Evolutionary conservation across 1,140 invertebrate species (phyloP), one percentile per base, ranked within the genome.

Genomic region (Anoplophora glabripennis): DNA sequence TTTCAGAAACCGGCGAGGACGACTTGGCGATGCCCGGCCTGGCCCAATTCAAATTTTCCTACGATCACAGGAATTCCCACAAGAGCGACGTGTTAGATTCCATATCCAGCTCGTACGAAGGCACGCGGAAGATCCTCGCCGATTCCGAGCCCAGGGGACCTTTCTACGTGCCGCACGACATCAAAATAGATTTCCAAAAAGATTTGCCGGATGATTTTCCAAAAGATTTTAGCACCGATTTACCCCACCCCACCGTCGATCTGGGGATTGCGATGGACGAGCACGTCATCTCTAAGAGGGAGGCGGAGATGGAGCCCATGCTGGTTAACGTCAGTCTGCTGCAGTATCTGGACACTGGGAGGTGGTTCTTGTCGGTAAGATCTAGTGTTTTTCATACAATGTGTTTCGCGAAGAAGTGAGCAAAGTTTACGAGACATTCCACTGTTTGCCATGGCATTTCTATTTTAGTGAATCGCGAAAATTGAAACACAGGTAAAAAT

Each of bases 281-380:
- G 9, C 82, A 84, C 63, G 81, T 81, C 52, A 81, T 84, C 66
- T 76, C 75, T 37, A 84, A 82, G 68, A 71, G 83, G 66, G 83
- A 76, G 48, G 81, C 75, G 36, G 60, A 81, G 53, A 76, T 81
- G 60, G 84, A 86, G 40, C 81, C 86, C 58, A 87, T 88, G 83
- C 81, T 86, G 74, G 88, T 90, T 17, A 92, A 92, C 74, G 89
- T 93, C 10, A 91, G 88, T 52, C 80, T 94, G 54, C 78, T 93
- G 41, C 89, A 95, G 72, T 93, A 93, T 75, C 78, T 98, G 59
- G 93, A 96, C 72, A 89, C 89, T 10, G 96, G 96, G 5, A 83
- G 89, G 55, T 98, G 94, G 96, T 98, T 94, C 79, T 81, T 98
- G 34, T 92, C 92, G 4, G 84, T 54, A 0, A 54, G 52, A 42